Base-by-base conservation (phyloP, 1,140 invertebrate genomes). In the Aphelinus certus region DNA sequence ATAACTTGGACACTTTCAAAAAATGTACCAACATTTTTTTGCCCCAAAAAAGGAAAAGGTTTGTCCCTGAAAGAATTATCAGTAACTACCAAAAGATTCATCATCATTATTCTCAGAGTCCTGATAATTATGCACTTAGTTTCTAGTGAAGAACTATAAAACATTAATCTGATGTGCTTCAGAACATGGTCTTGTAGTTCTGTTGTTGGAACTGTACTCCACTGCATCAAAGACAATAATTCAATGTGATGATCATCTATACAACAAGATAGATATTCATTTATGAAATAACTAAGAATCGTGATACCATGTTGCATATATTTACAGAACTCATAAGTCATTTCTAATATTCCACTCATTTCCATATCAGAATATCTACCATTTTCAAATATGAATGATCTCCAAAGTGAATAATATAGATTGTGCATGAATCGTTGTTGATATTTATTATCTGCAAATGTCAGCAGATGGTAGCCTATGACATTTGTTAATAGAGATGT, bases 261-360 rank as follows among this genome's bases (percentile, higher is more conserved):
- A 73, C 82, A 81, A 5, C 76, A 79, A 48, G 77, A 79, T 26
- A 88, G 69, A 75, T 84, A 88, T 62, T 87, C 83, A 51, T 83
- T 69, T 3, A 88, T 76, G 64, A 88, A 88, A 71, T 81, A 68
- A 79, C 82, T 81, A 0, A 88, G 79, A n/a, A 85, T 80, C 1
- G 81, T 81, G 72, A 88, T 83, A 43, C 85, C 86, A 70, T 87
- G 83, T 63, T 87, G 85, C 79, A 88, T 86, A 55, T 88, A 88
- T 64, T 78, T 77, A 72, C 79, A 86, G 78, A 87, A 86, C 61
- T 81, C 77, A 4, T 75, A 72, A 4, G 82, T 85, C 78, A 84
- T 83, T 46, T 83, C 74, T n/a, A 88, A 79, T 42, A 88, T 69
- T 53, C 73, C 77, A 57, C 80, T 75, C 46, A 82, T 84, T 70